Conservation (phyloP, 2,797 vertebrate genomes). For the Hydrocynus forskahlii region DNA sequence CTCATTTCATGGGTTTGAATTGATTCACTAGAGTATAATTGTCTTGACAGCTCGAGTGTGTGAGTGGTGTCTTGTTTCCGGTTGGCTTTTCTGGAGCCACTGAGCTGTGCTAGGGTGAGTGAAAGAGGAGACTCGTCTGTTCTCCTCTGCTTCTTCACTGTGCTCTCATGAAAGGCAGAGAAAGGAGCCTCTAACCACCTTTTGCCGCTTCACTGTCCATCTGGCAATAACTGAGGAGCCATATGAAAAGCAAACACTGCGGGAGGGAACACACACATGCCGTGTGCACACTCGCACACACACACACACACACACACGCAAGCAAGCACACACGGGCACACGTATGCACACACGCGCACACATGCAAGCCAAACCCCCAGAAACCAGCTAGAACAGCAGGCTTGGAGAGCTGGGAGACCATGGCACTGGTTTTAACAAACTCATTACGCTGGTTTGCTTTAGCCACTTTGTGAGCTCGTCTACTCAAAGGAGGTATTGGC, state of each 20-base stretch:
- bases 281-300: neutral
- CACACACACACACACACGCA: neutral
- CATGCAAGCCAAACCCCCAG: neutral
- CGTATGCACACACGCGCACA: too few species aligned
- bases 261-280: neutral
- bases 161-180: neutral
- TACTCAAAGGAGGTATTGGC: slow-evolving; percentile 35
- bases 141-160: slow-evolving; percentile 1
- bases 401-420: slow-evolving; percentile 7
- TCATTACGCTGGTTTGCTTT: slow-evolving; percentile 44
- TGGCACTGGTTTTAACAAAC: slow-evolving; percentile 32
- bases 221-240: slow-evolving; percentile 8
- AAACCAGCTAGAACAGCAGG: slow-evolving; percentile 16
- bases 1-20: slow-evolving; percentile 68
- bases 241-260: slow-evolving; percentile 32
- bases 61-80: slow-evolving; percentile 41
- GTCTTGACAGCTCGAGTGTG: slow-evolving; percentile 59
- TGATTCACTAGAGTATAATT: slow-evolving; percentile 69
- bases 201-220: slow-evolving; percentile 39
- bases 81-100: slow-evolving; percentile 17
- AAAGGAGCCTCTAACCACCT: slow-evolving; percentile 25
- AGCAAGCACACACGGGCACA: neutral
- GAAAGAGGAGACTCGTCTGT: slow-evolving; percentile 22
- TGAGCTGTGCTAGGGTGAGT: slow-evolving; percentile 25
- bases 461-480: slow-evolving; percentile 1